Evolutionary conservation across 2,113 vertebrate genomes (phyloP), one percentile per base, ranked within the genome.

Genomic region (Festucalex cinctus): DNA sequence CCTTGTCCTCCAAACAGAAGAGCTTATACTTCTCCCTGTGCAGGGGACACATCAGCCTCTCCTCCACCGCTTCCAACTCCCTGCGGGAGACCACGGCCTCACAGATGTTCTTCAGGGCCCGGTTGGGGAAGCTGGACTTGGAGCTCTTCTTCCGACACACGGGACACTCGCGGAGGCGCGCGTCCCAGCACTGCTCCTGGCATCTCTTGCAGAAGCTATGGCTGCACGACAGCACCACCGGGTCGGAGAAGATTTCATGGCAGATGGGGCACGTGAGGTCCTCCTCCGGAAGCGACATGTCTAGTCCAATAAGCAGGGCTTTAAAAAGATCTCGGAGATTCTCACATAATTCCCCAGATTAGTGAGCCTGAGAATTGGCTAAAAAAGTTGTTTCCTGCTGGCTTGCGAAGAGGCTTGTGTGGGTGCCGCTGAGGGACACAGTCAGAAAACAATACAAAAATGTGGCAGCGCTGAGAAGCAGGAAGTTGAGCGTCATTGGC

Each of bases 41-140:
- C 32, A 84, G 82, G 24, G 32, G 41, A 56, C 91, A 92, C 64
- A 66, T 83, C 9, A 66, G 22, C 20, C 24, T 44, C 6, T 88
- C 82, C 10, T 87, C 74, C 48, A 24, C 28, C 10, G 70, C 63
- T 65, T 35, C 24, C 44, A 70, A 7, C 28, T 83, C 71, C 8
- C 46, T 85, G 69, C 46, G 83, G n/a, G 73, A 63, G 39, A 86
- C 41, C 9, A 88, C 68, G 19, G 88, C 82, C 54, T 92, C 88
- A 20, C 91, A 92, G 41, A 92, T 84, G 60, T 92, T 92, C 69
- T 73, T 91, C 12, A 92, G 79, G 13, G 91, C 90, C 80, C 90
- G 48, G 73, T 91, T 92, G 39, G 82, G 79, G 5, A 76, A 76
- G 19, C 35, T 73, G 54, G 71, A 83, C 72, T 86, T 90, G 14